Evolutionary conservation across 2,113 vertebrate genomes (phyloP).

Genomic region (Pterocles gutturalis): DNA sequence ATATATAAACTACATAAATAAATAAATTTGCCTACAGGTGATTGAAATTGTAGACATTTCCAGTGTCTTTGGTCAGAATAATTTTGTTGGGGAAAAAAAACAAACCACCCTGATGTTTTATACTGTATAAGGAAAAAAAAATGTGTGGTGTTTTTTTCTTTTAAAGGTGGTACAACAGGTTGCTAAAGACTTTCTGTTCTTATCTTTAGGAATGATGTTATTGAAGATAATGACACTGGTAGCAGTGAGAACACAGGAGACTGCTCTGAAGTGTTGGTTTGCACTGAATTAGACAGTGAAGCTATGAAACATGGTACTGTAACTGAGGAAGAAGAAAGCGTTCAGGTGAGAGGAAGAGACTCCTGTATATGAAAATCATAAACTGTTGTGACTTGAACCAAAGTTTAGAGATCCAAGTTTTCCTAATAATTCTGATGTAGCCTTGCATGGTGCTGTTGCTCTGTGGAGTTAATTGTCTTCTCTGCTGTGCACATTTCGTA

Average conservation of each 20-base stretch:
- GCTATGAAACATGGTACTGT: slow-evolving; percentile 72
- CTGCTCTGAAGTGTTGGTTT: slow-evolving; percentile 76
- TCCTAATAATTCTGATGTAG: not conserved
- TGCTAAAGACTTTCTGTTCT: not conserved
- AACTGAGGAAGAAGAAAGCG: slow-evolving; percentile 76
- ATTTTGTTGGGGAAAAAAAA: not conserved
- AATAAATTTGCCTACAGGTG: not conserved
- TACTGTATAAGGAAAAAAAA: not conserved
- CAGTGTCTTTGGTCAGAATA: not conserved
- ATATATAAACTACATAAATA: not conserved
- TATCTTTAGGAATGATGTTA: slow-evolving; percentile 75
- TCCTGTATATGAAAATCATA: not conserved
- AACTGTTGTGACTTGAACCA: not conserved
- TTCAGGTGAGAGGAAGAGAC: slow-evolving; percentile 74
- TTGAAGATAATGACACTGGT: slow-evolving; percentile 76
- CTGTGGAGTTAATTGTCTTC: not conserved
- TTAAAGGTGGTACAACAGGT: not conserved
- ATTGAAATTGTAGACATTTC: not conserved
- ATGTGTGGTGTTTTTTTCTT: not conserved
- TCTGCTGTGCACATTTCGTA: fast-evolving
- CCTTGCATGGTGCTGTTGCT: not conserved
- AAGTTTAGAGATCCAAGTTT: not conserved
- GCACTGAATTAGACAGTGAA: slow-evolving; percentile 75
- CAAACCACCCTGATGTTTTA: not conserved
- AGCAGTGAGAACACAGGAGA: slow-evolving; percentile 68